Conservation (phyloP, 2,888 invertebrate species). For the Phania funesta region DNA sequence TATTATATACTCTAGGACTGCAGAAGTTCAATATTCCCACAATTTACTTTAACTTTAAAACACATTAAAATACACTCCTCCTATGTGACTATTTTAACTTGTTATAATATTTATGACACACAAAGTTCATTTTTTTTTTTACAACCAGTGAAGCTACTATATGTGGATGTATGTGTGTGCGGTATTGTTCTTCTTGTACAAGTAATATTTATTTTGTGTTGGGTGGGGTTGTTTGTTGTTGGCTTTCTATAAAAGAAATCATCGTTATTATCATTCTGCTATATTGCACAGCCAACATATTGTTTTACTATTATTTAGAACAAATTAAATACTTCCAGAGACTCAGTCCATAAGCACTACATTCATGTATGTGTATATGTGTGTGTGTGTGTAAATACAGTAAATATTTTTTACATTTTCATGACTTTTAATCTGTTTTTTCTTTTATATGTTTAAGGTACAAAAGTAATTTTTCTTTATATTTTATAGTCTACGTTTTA, state of each 20-base stretch:
- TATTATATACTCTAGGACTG: too few relatives aligned
- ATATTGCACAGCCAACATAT: background rate
- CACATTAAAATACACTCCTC: too few relatives aligned
- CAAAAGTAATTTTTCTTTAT: constrained; percentile 41
- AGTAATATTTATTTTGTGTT: background rate
- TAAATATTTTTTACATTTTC: background rate
- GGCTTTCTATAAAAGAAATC: background rate
- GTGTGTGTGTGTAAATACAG: background rate
- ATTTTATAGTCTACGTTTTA: constrained; percentile 20
- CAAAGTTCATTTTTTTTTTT: constrained; percentile 26
- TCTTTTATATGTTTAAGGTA: background rate
- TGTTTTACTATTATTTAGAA: background rate
- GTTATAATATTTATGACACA: background rate
- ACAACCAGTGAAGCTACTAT: constrained; percentile 21
- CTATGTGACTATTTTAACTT: constrained; percentile 29
- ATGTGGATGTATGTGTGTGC: background rate
- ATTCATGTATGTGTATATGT: too few relatives aligned
- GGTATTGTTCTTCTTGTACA: background rate
- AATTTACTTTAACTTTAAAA: too few relatives aligned
- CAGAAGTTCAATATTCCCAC: too few relatives aligned
- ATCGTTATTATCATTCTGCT: background rate
- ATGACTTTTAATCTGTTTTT: background rate
- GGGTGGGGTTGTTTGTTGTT: too few relatives aligned
- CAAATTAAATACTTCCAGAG: background rate
- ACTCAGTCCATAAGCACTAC: background rate